Evolutionary conservation across 2,888 invertebrate species (phyloP), one percentile per base, ranked within the genome.

Genomic region (Drosophila seclusa): DNA sequence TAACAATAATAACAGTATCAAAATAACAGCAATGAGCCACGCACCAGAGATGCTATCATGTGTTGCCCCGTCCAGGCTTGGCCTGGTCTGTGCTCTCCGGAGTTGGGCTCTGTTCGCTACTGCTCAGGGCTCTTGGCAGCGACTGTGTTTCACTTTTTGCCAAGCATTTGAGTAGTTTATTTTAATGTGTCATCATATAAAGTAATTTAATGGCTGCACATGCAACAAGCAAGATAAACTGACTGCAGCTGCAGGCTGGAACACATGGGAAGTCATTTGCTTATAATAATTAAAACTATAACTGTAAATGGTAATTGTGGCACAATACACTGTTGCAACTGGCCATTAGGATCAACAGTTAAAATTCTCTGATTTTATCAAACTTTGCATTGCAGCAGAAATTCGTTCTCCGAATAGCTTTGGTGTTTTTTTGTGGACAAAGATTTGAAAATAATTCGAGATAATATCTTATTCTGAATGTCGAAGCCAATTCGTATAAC

Each of bases 161-260:
- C 65, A 58, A 68, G 58, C 68, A 60, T 70, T 69, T 60, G 57
- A 59, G 63, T 69, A 74, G 75, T 80, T 82, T 77, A 67, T 72
- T 84, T 87, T 89, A 80, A 87, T 89, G 85, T 74, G 80, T 75
- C 77, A 80, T 80, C 79, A 73, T 86, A 80, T 86, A 88, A 87
- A 90, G 86, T 87, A 83, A 90, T 87, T 90, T 86, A 76, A 85
- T 82, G 71, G 68, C 64, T 73, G 36, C 48, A 55, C 76, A 73
- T 83, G 82, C 83, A 83, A 83, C 82, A 83, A 84, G 84, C 84
- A 42, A 54, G 67, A 79, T 67, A 78, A 74, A 77, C 52, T 34
- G 21, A 53, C 42, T 36, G 34, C 64, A 50, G 55, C 16, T 16
- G 45, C 13, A 32, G 7, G 52, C 4, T 24, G 24, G 13, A 1